A percentile compares a stretch with the other conserved stretches of the same genome.
Evolutionary conservation across 2,797 vertebrate species (phyloP).

Genomic region (Ctenopoma multispine): DNA sequence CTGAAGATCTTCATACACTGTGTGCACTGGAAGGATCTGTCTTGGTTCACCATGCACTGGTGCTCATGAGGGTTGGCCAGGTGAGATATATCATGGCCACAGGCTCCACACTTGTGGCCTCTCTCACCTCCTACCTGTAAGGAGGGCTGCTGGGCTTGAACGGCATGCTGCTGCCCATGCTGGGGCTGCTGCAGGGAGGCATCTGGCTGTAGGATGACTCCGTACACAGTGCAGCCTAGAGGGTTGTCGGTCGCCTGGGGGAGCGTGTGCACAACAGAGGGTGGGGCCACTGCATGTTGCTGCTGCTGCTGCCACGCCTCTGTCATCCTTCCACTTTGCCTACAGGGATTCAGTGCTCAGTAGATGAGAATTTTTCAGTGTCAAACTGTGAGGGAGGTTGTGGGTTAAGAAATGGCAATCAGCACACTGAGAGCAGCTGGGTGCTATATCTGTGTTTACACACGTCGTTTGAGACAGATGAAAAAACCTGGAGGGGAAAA

Average conservation of each 20-base stretch:
- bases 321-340: slow-evolving; percentile 84
- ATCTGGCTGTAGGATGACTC: slow-evolving; percentile 94
- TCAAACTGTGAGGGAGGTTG: slow-evolving; percentile 26
- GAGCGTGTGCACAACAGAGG: slow-evolving; percentile 92
- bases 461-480: slow-evolving; percentile 30
- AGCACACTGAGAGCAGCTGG: slow-evolving; percentile 1
- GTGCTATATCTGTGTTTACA: slow-evolving; percentile 13
- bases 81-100: slow-evolving; percentile 94
- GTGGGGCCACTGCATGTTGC: slow-evolving; percentile 90
- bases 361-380: slow-evolving; percentile 22
- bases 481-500: slow-evolving; percentile 41
- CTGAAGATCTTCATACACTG: slow-evolving; percentile 99
- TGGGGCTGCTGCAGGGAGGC: slow-evolving; percentile 84
- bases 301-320: slow-evolving; percentile 88
- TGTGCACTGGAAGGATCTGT: slow-evolving; percentile 97
- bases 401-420: slow-evolving; percentile 14
- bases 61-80: slow-evolving; percentile 95
- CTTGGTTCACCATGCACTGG: slow-evolving; percentile 95
- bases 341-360: slow-evolving; percentile 66
- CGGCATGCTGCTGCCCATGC: slow-evolving; percentile 78
- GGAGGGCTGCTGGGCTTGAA: slow-evolving; percentile 82
- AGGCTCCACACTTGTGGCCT: slow-evolving; percentile 92
- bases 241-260: slow-evolving; percentile 89
- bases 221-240: slow-evolving; percentile 93
- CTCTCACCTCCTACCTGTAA: slow-evolving; percentile 87